phyloP scores from a whole-genome alignment of 2,113 vertebrate species.

The Antennarius striatus region DNA sequence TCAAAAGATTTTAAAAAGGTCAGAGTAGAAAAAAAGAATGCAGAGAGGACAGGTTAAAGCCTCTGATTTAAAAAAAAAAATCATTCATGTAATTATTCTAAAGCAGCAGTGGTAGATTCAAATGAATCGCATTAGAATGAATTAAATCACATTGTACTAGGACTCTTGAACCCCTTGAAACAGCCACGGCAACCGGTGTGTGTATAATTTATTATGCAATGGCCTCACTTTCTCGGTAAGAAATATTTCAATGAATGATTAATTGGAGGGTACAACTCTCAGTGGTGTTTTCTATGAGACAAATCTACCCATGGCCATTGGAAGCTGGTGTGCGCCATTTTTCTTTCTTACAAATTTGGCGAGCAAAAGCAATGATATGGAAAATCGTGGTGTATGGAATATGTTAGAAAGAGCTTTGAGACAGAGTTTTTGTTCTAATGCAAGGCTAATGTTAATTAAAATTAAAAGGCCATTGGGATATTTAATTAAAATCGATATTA shows the following conservation, averaged over 20 bases:
- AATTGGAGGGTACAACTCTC: constrained; percentile 28
- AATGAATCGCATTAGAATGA: constrained; percentile 32
- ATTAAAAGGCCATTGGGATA: background rate
- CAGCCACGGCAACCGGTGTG: constrained; percentile 15
- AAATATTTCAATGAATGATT: constrained; percentile 37
- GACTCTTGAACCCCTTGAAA: constrained; percentile 25
- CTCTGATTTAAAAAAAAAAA: background rate
- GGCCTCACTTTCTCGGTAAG: constrained; percentile 25
- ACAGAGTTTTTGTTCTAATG: background rate
- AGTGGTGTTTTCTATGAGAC: background rate
- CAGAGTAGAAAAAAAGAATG: background rate
- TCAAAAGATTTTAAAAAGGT: constrained; percentile 4
- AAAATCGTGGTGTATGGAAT: background rate
- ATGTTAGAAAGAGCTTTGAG: constrained; percentile 6
- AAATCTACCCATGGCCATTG: too few relatives aligned
- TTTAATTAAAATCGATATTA: background rate
- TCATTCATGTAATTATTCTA: background rate
- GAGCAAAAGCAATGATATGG: too few relatives aligned
- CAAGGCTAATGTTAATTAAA: background rate
- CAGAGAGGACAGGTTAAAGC: background rate
- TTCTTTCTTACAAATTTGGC: too few relatives aligned
- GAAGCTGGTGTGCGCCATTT: too few relatives aligned
- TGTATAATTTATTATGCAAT: constrained; percentile 49
- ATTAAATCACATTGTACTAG: constrained; percentile 17
- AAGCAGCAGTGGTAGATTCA: background rate